phyloP scores from a whole-genome alignment of 2,113 vertebrate genomes.

The Bucco capensis region DNA sequence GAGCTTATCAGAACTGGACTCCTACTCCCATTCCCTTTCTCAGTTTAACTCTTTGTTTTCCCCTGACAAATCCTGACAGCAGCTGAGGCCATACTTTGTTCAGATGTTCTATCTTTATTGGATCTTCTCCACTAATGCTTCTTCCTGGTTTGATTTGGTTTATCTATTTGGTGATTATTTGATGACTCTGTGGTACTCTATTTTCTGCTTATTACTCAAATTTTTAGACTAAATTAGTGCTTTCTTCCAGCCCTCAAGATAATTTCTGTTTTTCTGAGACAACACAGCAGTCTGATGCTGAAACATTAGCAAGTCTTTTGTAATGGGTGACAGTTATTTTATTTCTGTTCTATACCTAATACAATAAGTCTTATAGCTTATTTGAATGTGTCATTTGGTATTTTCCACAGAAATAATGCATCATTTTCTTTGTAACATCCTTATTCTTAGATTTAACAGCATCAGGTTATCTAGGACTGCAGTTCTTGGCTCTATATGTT shows the following conservation, averaged over 20 bases:
- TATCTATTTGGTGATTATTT: neutral
- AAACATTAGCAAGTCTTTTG: neutral
- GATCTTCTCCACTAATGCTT: neutral
- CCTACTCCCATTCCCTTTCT: neutral
- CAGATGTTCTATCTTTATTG: neutral
- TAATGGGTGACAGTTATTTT: neutral
- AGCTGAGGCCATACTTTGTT: neutral
- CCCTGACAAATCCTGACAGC: neutral
- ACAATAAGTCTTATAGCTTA: neutral
- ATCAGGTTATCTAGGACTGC: neutral
- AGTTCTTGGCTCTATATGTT: slow-evolving; percentile 11
- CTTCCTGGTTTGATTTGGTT: neutral
- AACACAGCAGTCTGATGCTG: neutral
- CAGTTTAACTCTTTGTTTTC: neutral
- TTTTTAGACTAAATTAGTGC: neutral
- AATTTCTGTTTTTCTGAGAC: neutral
- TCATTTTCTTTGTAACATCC: neutral
- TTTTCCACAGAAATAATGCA: neutral
- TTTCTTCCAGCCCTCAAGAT: neutral
- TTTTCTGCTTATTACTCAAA: neutral
- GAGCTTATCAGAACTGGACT: neutral
- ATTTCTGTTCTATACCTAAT: neutral
- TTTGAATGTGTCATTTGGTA: slow-evolving; percentile 8
- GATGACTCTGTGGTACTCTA: neutral
- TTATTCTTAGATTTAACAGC: neutral